phyloP scores from a whole-genome alignment of 2,113 vertebrate species.

The Scomber scombrus region DNA sequence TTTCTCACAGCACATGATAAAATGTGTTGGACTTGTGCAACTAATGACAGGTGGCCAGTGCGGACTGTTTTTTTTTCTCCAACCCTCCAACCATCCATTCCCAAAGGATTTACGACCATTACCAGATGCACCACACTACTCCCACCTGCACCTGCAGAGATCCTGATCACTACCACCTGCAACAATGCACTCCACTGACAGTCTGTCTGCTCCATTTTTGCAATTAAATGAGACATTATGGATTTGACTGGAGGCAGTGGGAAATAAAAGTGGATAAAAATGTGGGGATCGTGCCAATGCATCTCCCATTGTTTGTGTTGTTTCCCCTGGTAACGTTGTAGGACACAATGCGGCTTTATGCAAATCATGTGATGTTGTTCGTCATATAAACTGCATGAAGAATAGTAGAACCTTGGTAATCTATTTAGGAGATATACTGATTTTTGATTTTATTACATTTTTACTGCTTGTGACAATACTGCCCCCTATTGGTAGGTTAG shows the following conservation, averaged over 20 bases:
- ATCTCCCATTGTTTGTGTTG: background rate
- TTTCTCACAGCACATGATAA: slow-evolving; percentile 20
- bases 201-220: slow-evolving; percentile 7
- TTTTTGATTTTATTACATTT: too few relatives aligned
- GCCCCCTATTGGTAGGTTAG: too few relatives aligned
- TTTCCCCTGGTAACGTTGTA: slow-evolving; percentile 18
- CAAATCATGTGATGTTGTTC: too few relatives aligned
- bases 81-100: background rate
- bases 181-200: background rate
- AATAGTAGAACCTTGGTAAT: too few relatives aligned
- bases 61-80: slow-evolving; percentile 10
- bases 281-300: background rate
- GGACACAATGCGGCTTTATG: too few relatives aligned
- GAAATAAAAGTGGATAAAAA: slow-evolving; percentile 32
- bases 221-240: slow-evolving; percentile 24
- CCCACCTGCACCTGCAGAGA: background rate
- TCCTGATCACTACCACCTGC: background rate
- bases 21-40: slow-evolving; percentile 21
- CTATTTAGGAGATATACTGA: too few relatives aligned
- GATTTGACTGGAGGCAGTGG: slow-evolving; percentile 32
- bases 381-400: too few relatives aligned
- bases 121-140: slow-evolving; percentile 10
- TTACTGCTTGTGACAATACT: too few relatives aligned
- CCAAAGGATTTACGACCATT: slow-evolving; percentile 7
- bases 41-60: slow-evolving; percentile 36